Evolutionary conservation across 2,797 vertebrate species (phyloP).

Genomic region (Rachycentron canadum): DNA sequence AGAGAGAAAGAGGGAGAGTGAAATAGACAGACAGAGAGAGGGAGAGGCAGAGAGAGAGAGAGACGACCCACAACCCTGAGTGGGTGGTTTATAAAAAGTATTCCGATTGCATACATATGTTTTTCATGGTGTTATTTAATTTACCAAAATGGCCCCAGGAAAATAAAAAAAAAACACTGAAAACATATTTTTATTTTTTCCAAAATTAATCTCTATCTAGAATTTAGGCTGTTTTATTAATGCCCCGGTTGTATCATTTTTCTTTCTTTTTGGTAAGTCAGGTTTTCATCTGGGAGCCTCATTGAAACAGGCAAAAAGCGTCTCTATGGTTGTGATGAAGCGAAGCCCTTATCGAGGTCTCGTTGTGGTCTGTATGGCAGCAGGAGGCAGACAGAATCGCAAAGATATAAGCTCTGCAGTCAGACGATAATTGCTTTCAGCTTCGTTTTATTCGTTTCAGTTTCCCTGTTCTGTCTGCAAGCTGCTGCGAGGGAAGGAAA

Average conservation of each 20-base stretch:
- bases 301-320: conserved; percentile 15
- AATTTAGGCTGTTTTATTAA: conserved; percentile 36
- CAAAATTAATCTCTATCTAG: conserved; percentile 22
- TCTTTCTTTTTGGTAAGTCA: conserved; percentile 26
- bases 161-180: conserved; percentile 20
- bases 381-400: conserved; percentile 55
- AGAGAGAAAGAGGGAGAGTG: conserved; percentile 33
- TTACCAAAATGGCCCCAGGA: conserved; percentile 37
- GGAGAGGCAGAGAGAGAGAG: not conserved
- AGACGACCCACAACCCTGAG: conserved; percentile 36
- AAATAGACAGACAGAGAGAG: conserved; percentile 9
- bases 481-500: conserved; percentile 48
- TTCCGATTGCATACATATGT: conserved; percentile 47
- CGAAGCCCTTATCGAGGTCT: conserved; percentile 62
- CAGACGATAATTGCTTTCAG: conserved; percentile 81
- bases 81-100: conserved; percentile 61
- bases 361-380: conserved; percentile 66
- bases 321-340: conserved; percentile 39
- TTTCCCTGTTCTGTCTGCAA: conserved; percentile 54
- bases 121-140: conserved; percentile 24
- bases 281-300: conserved; percentile 47
- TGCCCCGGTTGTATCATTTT: conserved; percentile 22
- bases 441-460: conserved; percentile 63
- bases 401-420: conserved; percentile 65
- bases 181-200: conserved; percentile 49